Base-by-base conservation (phyloP, 1,140 invertebrate genomes). In the Pogonus chalceus region DNA sequence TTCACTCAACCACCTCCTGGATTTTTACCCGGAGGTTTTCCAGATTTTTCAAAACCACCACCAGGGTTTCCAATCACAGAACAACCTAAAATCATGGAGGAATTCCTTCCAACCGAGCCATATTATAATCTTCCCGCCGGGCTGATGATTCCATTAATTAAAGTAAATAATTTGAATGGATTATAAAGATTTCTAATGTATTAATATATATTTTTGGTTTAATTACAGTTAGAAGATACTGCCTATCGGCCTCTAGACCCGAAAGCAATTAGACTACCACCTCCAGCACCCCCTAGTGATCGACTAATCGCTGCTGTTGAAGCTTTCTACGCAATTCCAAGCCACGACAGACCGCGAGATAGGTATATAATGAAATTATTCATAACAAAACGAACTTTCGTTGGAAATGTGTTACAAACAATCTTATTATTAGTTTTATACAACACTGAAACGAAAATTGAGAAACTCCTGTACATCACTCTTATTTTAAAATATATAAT, bases 81-180 rank as follows among this genome's bases (percentile, higher is more conserved):
- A 4, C 56, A 72, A 65, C 56, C 74, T 56, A 56, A 67, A 54
- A 56, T 68, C 9, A 66, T 78, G 50, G 85, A 90, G 60, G 87
- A 90, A 58, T 71, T 91, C 49, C 82, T 93, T 71, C 93, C 93
- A 12, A 87, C 87, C 51, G 85, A 93, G 58, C 93, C 94, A 48
- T 98, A 98, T 69, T 98, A 88, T 70, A 95, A 98, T 67, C 75
- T 98, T 51, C 96, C 96, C 14, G 94, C 94, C 57, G 94, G 92
- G 50, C 73, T 98, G 0, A 96, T 97, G 85, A 91, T 93, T 24
- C 90, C 92, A 10, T 73, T 96, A 7, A 90, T 98, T 52, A 92
- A 90, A 78, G 84, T 88, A 72, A 70, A 53, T 39, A 31, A 21
- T 35, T 20, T 24, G 22, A 58, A 3, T 23, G 48, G 3, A 14